Evolutionary conservation across 1,140 invertebrate genomes (phyloP).

Genomic region (Melanaphis sacchari): DNA sequence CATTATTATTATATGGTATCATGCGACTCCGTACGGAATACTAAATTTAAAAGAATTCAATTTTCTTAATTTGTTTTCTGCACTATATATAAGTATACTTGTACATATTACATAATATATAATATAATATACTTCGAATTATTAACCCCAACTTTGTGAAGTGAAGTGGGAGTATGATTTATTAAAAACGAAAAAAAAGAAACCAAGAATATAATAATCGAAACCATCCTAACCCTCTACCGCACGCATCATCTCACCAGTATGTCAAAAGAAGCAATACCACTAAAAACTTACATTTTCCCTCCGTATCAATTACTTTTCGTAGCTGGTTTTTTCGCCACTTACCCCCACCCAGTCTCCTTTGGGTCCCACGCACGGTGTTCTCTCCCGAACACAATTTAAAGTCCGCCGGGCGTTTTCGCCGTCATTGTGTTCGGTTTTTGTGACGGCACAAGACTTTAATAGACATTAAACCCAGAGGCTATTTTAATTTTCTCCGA

Average conservation of each 20-base stretch:
- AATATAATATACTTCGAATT: background rate
- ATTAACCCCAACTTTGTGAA: slow-evolving; percentile 38
- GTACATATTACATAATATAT: background rate
- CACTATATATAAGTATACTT: background rate
- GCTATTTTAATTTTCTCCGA: slow-evolving; percentile 57
- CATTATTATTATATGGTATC: background rate
- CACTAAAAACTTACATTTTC: slow-evolving; percentile 56
- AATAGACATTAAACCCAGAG: slow-evolving; percentile 58
- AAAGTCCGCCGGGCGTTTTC: slow-evolving; percentile 57
- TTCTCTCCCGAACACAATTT: slow-evolving; percentile 50
- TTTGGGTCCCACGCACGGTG: background rate
- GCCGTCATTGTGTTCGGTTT: slow-evolving; percentile 57
- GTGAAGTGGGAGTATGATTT: slow-evolving; percentile 52
- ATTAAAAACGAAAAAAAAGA: slow-evolving; percentile 39
- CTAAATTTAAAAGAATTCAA: slow-evolving; percentile 26
- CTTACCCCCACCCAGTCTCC: background rate
- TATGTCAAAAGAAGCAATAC: slow-evolving; percentile 56
- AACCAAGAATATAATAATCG: slow-evolving; percentile 50
- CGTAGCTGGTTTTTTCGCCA: slow-evolving; percentile 53
- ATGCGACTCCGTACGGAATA: background rate
- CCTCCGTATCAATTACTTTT: slow-evolving; percentile 56
- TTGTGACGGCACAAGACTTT: slow-evolving; percentile 54
- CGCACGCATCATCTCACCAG: background rate
- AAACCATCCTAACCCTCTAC: background rate
- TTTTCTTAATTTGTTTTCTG: slow-evolving; percentile 42